Conservation (phyloP, 2,888 invertebrate species). For the Trimorus sp. region DNA sequence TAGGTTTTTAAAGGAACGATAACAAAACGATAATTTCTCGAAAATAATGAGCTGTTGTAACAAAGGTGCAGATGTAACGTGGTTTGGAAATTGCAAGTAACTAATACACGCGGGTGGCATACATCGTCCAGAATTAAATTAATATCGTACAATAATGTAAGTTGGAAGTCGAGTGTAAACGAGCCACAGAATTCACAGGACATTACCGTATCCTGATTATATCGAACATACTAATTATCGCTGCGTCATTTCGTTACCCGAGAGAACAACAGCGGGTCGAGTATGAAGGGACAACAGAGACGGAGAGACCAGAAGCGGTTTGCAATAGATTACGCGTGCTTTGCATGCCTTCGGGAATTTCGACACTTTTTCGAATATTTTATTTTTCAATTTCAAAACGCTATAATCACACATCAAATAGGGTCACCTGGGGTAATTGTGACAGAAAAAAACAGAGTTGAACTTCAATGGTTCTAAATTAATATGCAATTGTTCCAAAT, state of each 20-base stretch:
- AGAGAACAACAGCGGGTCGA: too few relatives aligned
- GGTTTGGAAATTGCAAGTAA: constrained; percentile 20
- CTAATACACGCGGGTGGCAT: constrained; percentile 24
- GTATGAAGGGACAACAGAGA: too few relatives aligned
- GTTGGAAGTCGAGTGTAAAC: constrained; percentile 37
- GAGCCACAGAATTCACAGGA: constrained; percentile 30
- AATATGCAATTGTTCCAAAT: too few relatives aligned
- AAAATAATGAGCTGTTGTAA: neutral
- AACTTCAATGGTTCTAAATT: too few relatives aligned
- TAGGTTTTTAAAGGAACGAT: neutral
- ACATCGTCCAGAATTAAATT: constrained; percentile 28
- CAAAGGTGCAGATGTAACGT: constrained; percentile 26
- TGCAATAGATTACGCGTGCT: too few relatives aligned
- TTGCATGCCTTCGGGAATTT: too few relatives aligned
- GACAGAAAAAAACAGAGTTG: too few relatives aligned
- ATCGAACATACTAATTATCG: constrained; percentile 41
- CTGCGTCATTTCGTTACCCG: constrained; percentile 20
- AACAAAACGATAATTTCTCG: neutral
- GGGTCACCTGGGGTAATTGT: too few relatives aligned
- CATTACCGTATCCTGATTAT: constrained; percentile 25
- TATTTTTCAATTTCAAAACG: too few relatives aligned
- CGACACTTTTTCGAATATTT: too few relatives aligned
- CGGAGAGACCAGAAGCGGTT: too few relatives aligned
- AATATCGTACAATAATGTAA: constrained; percentile 36
- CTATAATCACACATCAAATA: too few relatives aligned